A percentile compares a stretch with the other conserved stretches of the same genome.
These are phyloP conservation scores for Drosophila novamexicana DNA, from an alignment of 1,140 invertebrate genomes.

Conservation along the genomic window DNA sequence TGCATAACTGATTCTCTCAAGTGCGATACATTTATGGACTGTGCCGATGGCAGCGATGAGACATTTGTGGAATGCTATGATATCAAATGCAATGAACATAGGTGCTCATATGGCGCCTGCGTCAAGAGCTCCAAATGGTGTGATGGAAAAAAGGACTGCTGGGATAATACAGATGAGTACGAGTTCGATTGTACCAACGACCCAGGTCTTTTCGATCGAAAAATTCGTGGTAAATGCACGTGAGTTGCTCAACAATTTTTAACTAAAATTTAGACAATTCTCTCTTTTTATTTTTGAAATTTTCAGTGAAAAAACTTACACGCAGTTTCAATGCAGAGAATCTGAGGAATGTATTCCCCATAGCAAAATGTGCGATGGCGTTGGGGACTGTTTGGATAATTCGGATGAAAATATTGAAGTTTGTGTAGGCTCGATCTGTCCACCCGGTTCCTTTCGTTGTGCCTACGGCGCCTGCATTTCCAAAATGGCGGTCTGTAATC, in stretches of 20 bases:
- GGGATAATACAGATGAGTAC: constrained; percentile 87
- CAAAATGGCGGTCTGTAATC: constrained; percentile 86
- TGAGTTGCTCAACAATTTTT: background rate
- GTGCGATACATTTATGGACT: constrained; percentile 85
- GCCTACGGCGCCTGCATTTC: constrained; percentile 86
- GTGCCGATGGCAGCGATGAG: constrained; percentile 87
- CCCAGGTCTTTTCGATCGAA: accelerated
- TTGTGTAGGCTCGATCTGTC: constrained; percentile 71
- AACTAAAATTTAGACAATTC: background rate
- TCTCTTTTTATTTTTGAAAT: background rate
- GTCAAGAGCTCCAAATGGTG: constrained; percentile 63
- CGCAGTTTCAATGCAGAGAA: constrained; percentile 17
- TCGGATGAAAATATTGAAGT: constrained; percentile 86
- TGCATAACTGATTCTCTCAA: background rate
- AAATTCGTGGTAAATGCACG: constrained; percentile 72
- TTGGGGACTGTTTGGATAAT: constrained; percentile 86
- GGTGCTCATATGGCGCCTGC: constrained; percentile 87
- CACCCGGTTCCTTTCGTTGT: constrained; percentile 85
- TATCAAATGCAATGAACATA: constrained; percentile 83
- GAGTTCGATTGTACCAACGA: background rate
- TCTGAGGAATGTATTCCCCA: constrained; percentile 37
- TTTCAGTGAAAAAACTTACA: background rate
- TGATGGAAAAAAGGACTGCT: constrained; percentile 64
- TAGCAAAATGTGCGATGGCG: constrained; percentile 74
- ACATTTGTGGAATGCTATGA: constrained; percentile 57